Evolutionary conservation across 1,140 invertebrate genomes (phyloP).

Genomic region (Bombus pyrosoma): DNA sequence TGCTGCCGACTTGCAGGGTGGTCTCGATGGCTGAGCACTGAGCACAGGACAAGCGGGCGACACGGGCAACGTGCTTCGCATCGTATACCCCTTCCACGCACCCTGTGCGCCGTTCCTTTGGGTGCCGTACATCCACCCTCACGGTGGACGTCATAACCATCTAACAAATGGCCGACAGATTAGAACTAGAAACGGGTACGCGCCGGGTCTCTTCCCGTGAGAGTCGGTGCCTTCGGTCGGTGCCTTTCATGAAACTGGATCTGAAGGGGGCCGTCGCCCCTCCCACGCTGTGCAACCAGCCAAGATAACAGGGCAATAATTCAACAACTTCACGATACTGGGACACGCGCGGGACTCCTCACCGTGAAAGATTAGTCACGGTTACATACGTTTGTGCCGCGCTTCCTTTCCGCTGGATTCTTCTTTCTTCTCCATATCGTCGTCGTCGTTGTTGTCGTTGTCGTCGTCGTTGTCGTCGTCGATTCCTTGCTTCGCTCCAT

Average conservation of each 20-base stretch:
- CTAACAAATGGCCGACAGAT: constrained; percentile 80
- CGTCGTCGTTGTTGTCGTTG: neutral
- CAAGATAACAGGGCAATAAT: constrained; percentile 80
- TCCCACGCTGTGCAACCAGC: constrained; percentile 67
- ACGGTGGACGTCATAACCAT: constrained; percentile 72
- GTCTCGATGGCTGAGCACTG: constrained; percentile 62
- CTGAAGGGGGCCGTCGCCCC: constrained; percentile 61
- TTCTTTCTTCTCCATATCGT: neutral
- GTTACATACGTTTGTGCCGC: constrained; percentile 62
- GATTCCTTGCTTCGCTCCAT: neutral
- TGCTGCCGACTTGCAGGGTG: constrained; percentile 73
- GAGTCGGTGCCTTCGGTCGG: constrained; percentile 65
- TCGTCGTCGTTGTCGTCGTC: neutral
- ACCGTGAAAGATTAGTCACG: constrained; percentile 76
- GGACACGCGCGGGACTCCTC: constrained; percentile 67
- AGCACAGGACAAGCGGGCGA: constrained; percentile 70
- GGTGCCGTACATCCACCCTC: constrained; percentile 49
- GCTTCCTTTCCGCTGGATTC: constrained; percentile 39
- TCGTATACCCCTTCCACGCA: constrained; percentile 66
- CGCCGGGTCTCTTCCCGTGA: constrained; percentile 53
- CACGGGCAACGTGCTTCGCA: constrained; percentile 72
- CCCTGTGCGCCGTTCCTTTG: constrained; percentile 12
- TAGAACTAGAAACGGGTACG: constrained; percentile 76
- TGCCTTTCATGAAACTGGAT: constrained; percentile 81
- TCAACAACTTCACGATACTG: constrained; percentile 78